Base-by-base conservation (phyloP, 1,140 invertebrate species). In the Pseudomyrmex concolor region DNA sequence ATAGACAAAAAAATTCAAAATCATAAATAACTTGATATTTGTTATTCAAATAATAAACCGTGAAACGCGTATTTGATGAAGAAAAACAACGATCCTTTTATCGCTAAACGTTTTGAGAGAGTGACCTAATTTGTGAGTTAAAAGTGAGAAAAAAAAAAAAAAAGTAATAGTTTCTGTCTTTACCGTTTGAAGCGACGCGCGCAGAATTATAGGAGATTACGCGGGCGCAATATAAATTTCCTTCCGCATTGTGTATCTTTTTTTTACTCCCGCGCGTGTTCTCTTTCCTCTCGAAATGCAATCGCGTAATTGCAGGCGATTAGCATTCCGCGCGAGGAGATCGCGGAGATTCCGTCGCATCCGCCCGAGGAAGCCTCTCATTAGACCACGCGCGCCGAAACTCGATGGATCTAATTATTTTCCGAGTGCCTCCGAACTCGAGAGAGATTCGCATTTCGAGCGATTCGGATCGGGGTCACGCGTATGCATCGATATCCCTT, bases 331-430 rank as follows among this genome's bases (percentile, higher is more conserved):
- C 70, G 59, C 78, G 71, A 8, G 48, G 19, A 59, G 51, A 71
- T 72, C 48, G 67, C 51, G 48, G 54, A 64, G 66, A 67, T 57
- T 77, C 71, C 25, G 77, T 71, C 57, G 77, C 15, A 66, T 67
- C 59, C 64, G 74, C 17, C 57, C 76, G 64, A 68, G 76, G 64
- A 71, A 71, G 70, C 67, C 64, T 43, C 34, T 83, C 64, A 73
- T 82, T 73, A 43, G 55, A 64, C 12, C 4, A 34, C 34, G 77
- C n/a, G 63, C 13, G n/a, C 62, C 62, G 81, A 62, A 80, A 80
- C 76, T 43, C 76, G 76, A 71, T 80, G 76, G 72, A 57, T 86
- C 66, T 86, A 83, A 86, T 83, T 83, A 50, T 73, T 71, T 76
- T 67, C 50, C n/a, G 64, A 86, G 59, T 54, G 55, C 25, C 76